Evolutionary conservation across 1,140 invertebrate genomes (phyloP).

Genomic region (Lordiphosa stackelbergi): DNA sequence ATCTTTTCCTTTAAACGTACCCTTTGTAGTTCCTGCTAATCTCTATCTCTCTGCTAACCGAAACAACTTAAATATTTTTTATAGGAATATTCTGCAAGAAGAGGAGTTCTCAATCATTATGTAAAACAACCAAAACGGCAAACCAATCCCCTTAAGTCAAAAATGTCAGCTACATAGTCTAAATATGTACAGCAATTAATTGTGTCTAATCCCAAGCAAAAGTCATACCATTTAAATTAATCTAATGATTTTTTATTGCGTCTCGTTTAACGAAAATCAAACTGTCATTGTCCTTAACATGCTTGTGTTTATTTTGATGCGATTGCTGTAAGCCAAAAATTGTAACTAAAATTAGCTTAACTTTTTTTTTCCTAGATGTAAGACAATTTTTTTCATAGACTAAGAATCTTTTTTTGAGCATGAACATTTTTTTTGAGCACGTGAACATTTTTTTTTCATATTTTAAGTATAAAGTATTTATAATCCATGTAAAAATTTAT

Average conservation of each 20-base stretch:
- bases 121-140: too few relatives aligned
- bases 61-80: too few relatives aligned
- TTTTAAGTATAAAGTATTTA: too few relatives aligned
- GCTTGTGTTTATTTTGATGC: conserved; percentile 3
- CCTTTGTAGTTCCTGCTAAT: too few relatives aligned
- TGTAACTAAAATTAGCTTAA: not conserved
- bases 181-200: too few relatives aligned
- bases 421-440: conserved; percentile 64
- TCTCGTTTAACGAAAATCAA: conserved; percentile 38
- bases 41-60: too few relatives aligned
- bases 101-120: too few relatives aligned
- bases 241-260: conserved; percentile 7
- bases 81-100: too few relatives aligned
- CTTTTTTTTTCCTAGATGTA: conserved; percentile 30
- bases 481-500: conserved; percentile 2
- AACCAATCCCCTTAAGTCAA: too few relatives aligned
- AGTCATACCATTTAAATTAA: conserved; percentile 17
- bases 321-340: conserved; percentile 25
- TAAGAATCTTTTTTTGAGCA: conserved; percentile 61
- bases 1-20: not conserved
- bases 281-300: conserved; percentile 8
- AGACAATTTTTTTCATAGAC: conserved; percentile 39
- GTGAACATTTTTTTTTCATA: conserved; percentile 12
- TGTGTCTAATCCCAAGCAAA: conserved; percentile 16
- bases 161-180: too few relatives aligned